phyloP scores from a whole-genome alignment of 2,113 vertebrate species.

The Anoura caudifer region DNA sequence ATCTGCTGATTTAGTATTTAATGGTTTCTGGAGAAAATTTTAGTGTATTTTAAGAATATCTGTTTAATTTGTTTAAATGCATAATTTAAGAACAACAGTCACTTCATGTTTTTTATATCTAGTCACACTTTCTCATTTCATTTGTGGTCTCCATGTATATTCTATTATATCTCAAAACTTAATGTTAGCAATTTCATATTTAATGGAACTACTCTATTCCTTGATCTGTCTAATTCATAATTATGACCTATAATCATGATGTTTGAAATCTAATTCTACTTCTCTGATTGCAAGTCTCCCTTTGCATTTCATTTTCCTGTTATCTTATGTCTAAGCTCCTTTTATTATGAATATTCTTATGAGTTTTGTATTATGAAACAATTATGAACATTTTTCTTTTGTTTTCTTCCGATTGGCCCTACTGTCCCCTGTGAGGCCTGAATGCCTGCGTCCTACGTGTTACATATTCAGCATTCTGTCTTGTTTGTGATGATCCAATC shows the following conservation, averaged over 20 bases:
- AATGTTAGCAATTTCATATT: not conserved
- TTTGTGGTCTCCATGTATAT: not conserved
- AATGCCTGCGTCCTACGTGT: fast-evolving
- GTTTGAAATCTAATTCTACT: not conserved
- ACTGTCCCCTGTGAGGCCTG: fast-evolving
- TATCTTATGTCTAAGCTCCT: not conserved
- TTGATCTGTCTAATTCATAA: not conserved
- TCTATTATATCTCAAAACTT: not conserved
- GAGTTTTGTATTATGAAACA: not conserved
- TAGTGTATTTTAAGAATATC: not conserved
- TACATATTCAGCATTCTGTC: not conserved
- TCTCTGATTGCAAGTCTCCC: not conserved
- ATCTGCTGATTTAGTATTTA: not conserved
- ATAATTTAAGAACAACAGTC: not conserved
- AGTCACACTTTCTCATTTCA: not conserved
- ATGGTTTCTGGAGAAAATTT: not conserved
- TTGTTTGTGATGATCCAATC: not conserved
- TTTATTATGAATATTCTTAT: not conserved
- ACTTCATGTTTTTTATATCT: not conserved
- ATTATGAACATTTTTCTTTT: not conserved
- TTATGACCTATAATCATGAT: not conserved
- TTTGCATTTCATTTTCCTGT: not conserved
- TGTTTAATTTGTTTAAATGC: not conserved
- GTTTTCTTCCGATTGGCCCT: not conserved
- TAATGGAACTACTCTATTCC: not conserved